Evolutionary conservation across 2,888 invertebrate species (phyloP), one percentile per base, ranked within the genome.

Genomic region (Antheraea yamamai): DNA sequence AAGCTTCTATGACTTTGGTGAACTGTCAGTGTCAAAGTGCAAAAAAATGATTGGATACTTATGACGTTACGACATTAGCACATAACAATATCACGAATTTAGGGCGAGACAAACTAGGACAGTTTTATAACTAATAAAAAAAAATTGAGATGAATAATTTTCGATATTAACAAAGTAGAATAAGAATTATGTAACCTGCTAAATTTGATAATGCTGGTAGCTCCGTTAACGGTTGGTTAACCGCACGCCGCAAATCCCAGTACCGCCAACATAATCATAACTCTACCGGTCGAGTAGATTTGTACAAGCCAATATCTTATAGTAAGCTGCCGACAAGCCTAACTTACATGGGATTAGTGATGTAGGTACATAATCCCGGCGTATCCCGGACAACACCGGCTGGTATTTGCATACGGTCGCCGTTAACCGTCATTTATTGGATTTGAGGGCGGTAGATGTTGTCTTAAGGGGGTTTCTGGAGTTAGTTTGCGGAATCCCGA

Each of bases 401-500:
- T 75, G 10, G 39, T 78, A 94, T 94, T 93, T 93, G 93, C 94
- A 94, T 94, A 90, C 87, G 85, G 89, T 89, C 80, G 87, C 89
- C 89, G 92, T 94, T 93, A 92, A 88, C 85, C 85, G 92, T 93
- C 93, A 93, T 92, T 90, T 87, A 85, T 82, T 82, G 88, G 90
- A 90, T 92, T 91, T 88, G 89, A 90, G 90, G 39, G n/a, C 39
- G 39, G 39, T 12, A 20, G 64, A 30, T 70, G 70, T 39, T 70
- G 70, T 70, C 70, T 70, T 39, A 70, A 70, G 8, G 39, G 70
- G 70, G 70, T 70, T 8, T n/a, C 70, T 39, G n/a, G 70, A 39
- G 70, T 70, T 70, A 70, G 70, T 70, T 70, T 39, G 39, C n/a
- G 8, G 35, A 23, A 39, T 70, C 18, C 39, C 35, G n/a, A 39